Base-by-base conservation (phyloP, 2,113 vertebrate genomes). In the Orthonyx spaldingii region DNA sequence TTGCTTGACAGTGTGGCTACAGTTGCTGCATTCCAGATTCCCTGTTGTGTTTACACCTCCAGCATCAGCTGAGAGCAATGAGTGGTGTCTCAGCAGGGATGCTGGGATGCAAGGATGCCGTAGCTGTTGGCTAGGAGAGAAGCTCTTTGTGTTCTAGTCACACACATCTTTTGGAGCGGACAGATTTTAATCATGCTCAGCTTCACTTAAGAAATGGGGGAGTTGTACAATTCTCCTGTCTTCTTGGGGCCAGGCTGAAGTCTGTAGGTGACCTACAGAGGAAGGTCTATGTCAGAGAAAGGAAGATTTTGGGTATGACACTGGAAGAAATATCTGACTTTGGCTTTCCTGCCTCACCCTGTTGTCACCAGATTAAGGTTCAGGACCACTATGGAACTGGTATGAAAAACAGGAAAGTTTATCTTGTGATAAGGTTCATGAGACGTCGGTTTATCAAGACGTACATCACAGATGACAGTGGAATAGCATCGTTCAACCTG, bases 371-470 rank as follows among this genome's bases (percentile, higher is more conserved):
- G 96, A 90, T 97, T 64, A 97, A 92, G 35, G 88, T 97, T 81
- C 85, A 92, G 71, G 96, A 97, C 78, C 95, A 90, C 76, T 80
- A 90, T 64, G 96, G 95, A 52, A 84, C 49, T 46, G 57, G 33
- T 35, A 90, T 97, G 64, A 96, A 84, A 88, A 96, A 88, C 79
- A 95, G 75, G 22, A 97, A 96, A 60, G 88, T 97, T 92, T 94
- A 95, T 56, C 94, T 97, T 0, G 47, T 97, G 35, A 92, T 96
- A 94, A 96, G 50, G 47, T 86, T 96, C 64, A 78, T 88, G 96
- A 91, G 90, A 32, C 93, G 44, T 30, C 93, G 60, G 8, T 83
- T 96, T 66, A 94, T 96, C 92, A 96, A 96, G 75, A 95, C 84
- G 0, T 97, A 97, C 57, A 96, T 97, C 88, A 97, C 96, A 22